Evolutionary conservation across 2,888 invertebrate genomes (phyloP), one percentile per base, ranked within the genome.

Genomic region (Mesorhabditis belari): DNA sequence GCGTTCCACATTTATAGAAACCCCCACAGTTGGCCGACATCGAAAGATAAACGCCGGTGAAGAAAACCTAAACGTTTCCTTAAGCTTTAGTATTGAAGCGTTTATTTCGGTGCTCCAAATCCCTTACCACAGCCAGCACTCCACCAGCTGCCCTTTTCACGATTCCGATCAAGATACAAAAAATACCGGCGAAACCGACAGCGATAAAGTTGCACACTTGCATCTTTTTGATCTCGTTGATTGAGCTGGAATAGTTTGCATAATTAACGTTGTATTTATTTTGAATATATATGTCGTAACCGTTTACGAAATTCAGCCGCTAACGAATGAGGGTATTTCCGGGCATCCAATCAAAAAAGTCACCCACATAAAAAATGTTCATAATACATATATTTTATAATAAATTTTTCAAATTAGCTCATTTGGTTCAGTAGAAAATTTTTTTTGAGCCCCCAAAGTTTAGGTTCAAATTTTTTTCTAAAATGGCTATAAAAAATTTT

Each of bases 1-100:
- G 64, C 0, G 77, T 72, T 51, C 73, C 77, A 52, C 77, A 77
- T 60, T 77, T 77, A 61, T 77, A 77, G 64, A 77, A 77, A n/a
- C 77, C 77, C 5, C 76, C 77, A 35, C 76, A 75, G 61, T 77
- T 77, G 9, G 72, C 67, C 2, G 74, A 72, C 61, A 75, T 67
- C 26, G 72, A 60, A 6, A 70, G 67, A 60, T 74, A 72, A 21
- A 76, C 71, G 28, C 73, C 60, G 17, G 71, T 69, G 66, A 70
- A 73, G 56, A 69, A 35, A 35, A 9, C 12, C 44, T 35, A 35
- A 35, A 35, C n/a, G n/a, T n/a, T n/a, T n/a, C n/a, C n/a, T n/a
- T n/a, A n/a, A n/a, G n/a, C n/a, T n/a, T n/a, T n/a, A n/a, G n/a
- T n/a, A n/a, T n/a, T n/a, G n/a, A n/a, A n/a, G n/a, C n/a, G n/a